Conservation (phyloP, 2,113 vertebrate genomes). For the Tychaedon coryphoeus region DNA sequence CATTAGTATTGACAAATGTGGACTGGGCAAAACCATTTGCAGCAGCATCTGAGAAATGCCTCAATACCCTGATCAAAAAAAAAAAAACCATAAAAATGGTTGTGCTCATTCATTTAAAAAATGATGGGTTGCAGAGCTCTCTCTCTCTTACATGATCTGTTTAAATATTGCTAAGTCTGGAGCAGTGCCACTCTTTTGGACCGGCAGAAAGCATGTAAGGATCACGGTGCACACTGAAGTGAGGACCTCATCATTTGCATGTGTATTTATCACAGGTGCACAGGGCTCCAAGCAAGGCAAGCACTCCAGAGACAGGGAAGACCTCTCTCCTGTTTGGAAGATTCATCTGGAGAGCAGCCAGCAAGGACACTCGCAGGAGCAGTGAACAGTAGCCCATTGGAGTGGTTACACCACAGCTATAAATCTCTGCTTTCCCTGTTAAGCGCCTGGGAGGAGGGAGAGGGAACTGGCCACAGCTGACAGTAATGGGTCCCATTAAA, state of each 20-base stretch:
- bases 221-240: fast-evolving
- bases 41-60: not conserved
- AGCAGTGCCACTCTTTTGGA: not conserved
- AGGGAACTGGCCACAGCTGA: not conserved
- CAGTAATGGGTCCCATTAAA: conserved; percentile 33
- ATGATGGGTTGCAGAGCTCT: not conserved
- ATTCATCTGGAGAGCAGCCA: conserved; percentile 9
- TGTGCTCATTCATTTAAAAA: not conserved
- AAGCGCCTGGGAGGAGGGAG: not conserved
- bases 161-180: not conserved
- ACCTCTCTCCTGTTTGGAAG: not conserved
- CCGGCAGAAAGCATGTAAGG: not conserved
- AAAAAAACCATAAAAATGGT: not conserved
- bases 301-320: not conserved
- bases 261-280: not conserved
- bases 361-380: not conserved
- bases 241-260: not conserved
- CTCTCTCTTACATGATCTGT: not conserved
- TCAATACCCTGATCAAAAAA: not conserved
- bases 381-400: not conserved
- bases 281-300: not conserved
- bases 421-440: conserved; percentile 18
- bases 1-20: not conserved
- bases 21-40: not conserved
- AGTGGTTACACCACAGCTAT: not conserved